A percentile compares a stretch with the other conserved stretches of the same genome.
Conservation (phyloP, 2,888 invertebrate species). For the Tipula confusa region DNA sequence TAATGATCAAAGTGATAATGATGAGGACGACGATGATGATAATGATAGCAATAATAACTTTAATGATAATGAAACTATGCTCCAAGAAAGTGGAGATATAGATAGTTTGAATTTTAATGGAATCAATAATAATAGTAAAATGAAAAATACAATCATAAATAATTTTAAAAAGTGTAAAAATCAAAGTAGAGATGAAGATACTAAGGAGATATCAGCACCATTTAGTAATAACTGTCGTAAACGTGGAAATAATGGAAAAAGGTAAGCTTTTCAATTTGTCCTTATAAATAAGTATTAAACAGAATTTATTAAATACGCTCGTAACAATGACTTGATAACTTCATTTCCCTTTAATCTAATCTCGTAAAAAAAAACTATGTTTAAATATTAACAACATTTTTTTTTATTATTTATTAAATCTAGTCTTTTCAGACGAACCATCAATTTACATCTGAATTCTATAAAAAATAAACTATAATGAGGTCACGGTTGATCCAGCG, state of each 20-base stretch:
- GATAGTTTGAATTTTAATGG: not conserved
- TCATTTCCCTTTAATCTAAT: too few relatives aligned
- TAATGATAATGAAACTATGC: slow-evolving; percentile 12
- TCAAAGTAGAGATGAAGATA: not conserved
- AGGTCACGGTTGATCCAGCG: too few relatives aligned
- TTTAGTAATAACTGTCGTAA: not conserved
- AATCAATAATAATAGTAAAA: not conserved
- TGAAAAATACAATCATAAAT: not conserved
- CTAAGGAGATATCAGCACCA: not conserved
- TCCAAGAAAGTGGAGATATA: slow-evolving; percentile 26
- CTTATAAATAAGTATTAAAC: not conserved
- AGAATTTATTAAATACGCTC: too few relatives aligned
- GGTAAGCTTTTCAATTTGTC: not conserved
- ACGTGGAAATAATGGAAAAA: not conserved
- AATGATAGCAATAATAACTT: not conserved
- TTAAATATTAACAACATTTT: too few relatives aligned
- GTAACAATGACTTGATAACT: too few relatives aligned
- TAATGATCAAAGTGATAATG: slow-evolving; percentile 60
- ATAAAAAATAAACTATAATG: too few relatives aligned
- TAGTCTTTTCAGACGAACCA: too few relatives aligned
- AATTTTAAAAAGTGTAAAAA: not conserved
- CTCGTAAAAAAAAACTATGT: too few relatives aligned
- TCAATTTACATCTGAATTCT: too few relatives aligned
- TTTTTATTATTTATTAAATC: too few relatives aligned
- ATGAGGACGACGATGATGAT: slow-evolving; percentile 50